Base-by-base conservation (phyloP, 2,888 invertebrate genomes). In the Drosophila pseudotalamancana region DNA sequence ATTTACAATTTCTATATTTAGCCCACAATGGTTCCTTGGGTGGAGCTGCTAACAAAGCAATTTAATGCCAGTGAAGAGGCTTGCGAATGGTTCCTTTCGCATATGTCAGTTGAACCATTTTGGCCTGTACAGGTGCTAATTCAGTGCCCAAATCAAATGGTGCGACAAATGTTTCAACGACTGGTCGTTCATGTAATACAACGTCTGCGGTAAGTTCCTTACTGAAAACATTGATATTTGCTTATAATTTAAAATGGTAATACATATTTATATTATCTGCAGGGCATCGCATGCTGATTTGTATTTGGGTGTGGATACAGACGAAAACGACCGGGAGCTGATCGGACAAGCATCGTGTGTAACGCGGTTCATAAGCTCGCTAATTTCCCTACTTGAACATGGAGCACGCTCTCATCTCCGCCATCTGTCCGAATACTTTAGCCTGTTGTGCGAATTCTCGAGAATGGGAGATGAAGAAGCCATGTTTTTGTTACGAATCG, bases 11-110 rank as follows among this genome's bases (percentile, higher is more conserved):
- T 51, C 2, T 6, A 5, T 21, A n/a, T 55, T 66, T 77, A 96
- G 95, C 98, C 98, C 4, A 98, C 98, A 1, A 97, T 98, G 97
- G 96, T 98, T 37, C 97, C 98, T 74, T 98, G 98, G 98, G 98
- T 98, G 61, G 98, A 98, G 90, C 91, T 98, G 66, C 93, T 98
- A 25, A 98, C 98, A 6, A 98, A 98, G 88, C 98, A 98, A 91
- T 98, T 98, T 90, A 97, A 97, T 91, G 95, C 96, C 35, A 97
- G 97, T 40, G 95, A 96, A 73, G 95, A 96, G 50, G 97, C 97
- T 1, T 96, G 97, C 50, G 95, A 97, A 90, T 97, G 98, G 96
- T 97, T 98, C 90, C 92, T 98, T 51, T 95, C 97, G 65, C 96
- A 97, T 89, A 98, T 98, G 97, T 96, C 97, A 0, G 94, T 95